Evolutionary conservation across 1,140 invertebrate genomes (phyloP).

Genomic region (Macrotrachela quadricornifera): DNA sequence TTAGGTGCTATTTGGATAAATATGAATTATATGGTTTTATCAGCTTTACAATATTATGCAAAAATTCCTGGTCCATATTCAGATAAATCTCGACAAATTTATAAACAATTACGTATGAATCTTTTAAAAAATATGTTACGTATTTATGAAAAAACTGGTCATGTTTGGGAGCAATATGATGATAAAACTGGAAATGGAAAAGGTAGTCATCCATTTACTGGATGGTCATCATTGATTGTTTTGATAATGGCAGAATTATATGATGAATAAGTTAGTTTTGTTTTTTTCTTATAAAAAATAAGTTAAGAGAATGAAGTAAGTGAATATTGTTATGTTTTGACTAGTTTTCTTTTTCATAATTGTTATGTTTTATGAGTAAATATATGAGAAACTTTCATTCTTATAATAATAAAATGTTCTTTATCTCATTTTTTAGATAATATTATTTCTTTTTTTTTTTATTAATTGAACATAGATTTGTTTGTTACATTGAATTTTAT

Average conservation of each 20-base stretch:
- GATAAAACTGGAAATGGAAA: conserved; percentile 67
- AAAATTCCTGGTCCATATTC: conserved; percentile 45
- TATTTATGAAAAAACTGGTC: conserved; percentile 69
- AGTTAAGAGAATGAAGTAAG: too few relatives aligned
- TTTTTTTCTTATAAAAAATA: too few relatives aligned
- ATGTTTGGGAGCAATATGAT: conserved; percentile 91
- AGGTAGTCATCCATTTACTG: conserved; percentile 82
- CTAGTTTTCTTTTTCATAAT: too few relatives aligned
- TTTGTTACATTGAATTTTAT: too few relatives aligned
- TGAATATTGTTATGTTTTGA: too few relatives aligned
- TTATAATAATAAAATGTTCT: too few relatives aligned
- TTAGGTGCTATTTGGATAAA: conserved; percentile 77
- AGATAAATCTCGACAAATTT: conserved; percentile 43
- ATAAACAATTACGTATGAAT: conserved; percentile 51
- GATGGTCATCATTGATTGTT: conserved; percentile 78
- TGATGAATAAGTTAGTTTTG: too few relatives aligned
- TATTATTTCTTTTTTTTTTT: too few relatives aligned
- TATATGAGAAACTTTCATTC: too few relatives aligned
- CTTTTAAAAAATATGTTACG: conserved; percentile 62
- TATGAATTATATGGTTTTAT: conserved; percentile 78
- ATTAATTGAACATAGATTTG: too few relatives aligned
- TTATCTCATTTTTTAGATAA: too few relatives aligned
- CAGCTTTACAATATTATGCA: conserved; percentile 51
- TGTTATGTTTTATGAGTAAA: too few relatives aligned
- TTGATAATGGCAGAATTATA: conserved; percentile 66